Evolutionary conservation across 1,140 invertebrate genomes (phyloP).

Genomic region (Drosophila tsacasi): DNA sequence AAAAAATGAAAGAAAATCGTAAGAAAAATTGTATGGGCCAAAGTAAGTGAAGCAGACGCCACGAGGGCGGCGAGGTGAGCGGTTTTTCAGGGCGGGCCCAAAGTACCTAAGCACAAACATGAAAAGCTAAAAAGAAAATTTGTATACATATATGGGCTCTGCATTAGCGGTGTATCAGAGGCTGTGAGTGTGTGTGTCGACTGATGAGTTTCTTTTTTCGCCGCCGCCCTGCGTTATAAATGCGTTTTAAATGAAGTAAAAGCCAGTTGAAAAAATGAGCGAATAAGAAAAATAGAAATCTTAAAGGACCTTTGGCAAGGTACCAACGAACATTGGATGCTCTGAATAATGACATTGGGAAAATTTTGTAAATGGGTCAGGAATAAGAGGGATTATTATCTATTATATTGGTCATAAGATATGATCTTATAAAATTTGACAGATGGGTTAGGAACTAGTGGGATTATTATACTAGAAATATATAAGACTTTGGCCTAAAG

Average conservation of each 20-base stretch:
- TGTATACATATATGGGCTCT: constrained; percentile 74
- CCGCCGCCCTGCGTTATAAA: constrained; percentile 73
- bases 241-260: constrained; percentile 84
- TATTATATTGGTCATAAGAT: too few species aligned
- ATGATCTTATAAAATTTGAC: not conserved
- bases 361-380: not conserved
- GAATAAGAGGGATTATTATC: not conserved
- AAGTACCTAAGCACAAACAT: constrained; percentile 67
- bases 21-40: constrained; percentile 78
- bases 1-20: constrained; percentile 67
- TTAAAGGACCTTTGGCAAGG: not conserved
- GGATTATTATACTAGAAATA: not conserved
- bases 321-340: constrained; percentile 10
- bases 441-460: too few species aligned
- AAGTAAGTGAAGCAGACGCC: constrained; percentile 76
- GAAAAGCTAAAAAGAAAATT: constrained; percentile 83
- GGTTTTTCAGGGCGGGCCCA: constrained; percentile 13
- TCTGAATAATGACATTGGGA: not conserved
- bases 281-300: constrained; percentile 35
- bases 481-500: too few species aligned
- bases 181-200: constrained; percentile 22
- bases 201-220: constrained; percentile 79
- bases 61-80: constrained; percentile 62
- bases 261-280: constrained; percentile 62
- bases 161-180: constrained; percentile 55